These are phyloP conservation scores for Pogonocherus hispidulus DNA, from an alignment of 2,888 invertebrate genomes.

Conservation along the genomic window DNA sequence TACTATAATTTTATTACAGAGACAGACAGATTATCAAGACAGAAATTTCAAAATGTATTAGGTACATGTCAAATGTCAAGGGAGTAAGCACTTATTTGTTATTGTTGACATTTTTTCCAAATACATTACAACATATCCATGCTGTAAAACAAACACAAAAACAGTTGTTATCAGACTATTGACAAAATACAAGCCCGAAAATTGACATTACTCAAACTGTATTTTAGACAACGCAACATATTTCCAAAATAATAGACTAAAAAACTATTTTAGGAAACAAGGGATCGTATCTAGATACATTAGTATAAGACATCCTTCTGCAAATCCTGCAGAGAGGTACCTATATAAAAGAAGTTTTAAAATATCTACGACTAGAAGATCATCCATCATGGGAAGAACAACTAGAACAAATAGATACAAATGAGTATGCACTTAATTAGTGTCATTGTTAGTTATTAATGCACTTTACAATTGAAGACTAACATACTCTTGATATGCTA, in stretches of 20 bases:
- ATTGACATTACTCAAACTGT: neutral
- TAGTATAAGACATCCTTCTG: neutral
- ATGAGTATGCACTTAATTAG: too few relatives aligned
- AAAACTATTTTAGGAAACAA: neutral
- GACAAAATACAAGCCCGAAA: neutral
- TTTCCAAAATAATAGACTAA: neutral
- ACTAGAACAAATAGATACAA: too few relatives aligned
- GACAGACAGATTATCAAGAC: neutral
- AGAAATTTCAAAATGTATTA: neutral
- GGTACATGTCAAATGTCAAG: neutral
- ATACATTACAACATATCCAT: neutral
- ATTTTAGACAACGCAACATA: neutral
- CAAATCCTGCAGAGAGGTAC: neutral
- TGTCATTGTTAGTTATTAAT: too few relatives aligned
- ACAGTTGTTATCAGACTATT: too few relatives aligned
- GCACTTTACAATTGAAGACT: too few relatives aligned
- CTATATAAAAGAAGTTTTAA: neutral
- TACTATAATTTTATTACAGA: neutral
- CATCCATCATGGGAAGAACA: neutral
- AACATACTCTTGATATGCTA: too few relatives aligned
- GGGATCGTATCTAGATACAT: neutral
- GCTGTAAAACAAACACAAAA: neutral
- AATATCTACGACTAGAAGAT: neutral
- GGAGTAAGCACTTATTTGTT: neutral
- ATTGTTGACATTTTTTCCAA: slow-evolving; percentile 8